Percentiles rank a stretch among this genome's conserved stretches.
These are phyloP conservation scores for Oreochromis tanganicae DNA, from an alignment of 2,113 vertebrate species.

Conservation along the genomic window DNA sequence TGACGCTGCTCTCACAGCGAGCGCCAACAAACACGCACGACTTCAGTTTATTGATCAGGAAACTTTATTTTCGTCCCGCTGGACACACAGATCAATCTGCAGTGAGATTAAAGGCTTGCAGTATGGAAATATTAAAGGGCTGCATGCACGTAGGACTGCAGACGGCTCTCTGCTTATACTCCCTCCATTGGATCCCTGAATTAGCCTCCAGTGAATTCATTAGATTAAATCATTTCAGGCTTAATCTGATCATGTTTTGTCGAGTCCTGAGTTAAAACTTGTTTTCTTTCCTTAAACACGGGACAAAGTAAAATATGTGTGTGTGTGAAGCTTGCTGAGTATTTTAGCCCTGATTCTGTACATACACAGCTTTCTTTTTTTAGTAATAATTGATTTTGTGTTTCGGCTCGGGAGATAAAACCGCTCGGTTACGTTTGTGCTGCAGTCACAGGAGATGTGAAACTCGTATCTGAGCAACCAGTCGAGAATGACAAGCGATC, in stretches of 20 bases:
- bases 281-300: neutral
- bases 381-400: too few species aligned
- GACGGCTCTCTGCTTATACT: fast-evolving
- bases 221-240: neutral
- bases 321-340: neutral
- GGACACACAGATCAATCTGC: neutral
- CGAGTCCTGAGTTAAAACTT: neutral
- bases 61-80: fast-evolving
- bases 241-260: neutral
- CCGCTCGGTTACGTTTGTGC: neutral
- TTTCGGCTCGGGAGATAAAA: neutral
- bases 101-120: neutral
- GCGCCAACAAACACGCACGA: neutral
- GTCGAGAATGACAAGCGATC: fast-evolving
- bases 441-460: neutral
- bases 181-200: neutral
- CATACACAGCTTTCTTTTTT: too few species aligned
- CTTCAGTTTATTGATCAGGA: neutral
- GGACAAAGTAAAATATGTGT: neutral
- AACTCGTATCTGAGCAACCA: neutral
- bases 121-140: neutral
- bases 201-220: neutral
- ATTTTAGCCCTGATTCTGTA: neutral
- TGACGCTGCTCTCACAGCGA: fast-evolving
- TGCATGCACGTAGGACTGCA: neutral